phyloP scores from a whole-genome alignment of 2,888 invertebrate genomes.

The Heterodera filipjevi region DNA sequence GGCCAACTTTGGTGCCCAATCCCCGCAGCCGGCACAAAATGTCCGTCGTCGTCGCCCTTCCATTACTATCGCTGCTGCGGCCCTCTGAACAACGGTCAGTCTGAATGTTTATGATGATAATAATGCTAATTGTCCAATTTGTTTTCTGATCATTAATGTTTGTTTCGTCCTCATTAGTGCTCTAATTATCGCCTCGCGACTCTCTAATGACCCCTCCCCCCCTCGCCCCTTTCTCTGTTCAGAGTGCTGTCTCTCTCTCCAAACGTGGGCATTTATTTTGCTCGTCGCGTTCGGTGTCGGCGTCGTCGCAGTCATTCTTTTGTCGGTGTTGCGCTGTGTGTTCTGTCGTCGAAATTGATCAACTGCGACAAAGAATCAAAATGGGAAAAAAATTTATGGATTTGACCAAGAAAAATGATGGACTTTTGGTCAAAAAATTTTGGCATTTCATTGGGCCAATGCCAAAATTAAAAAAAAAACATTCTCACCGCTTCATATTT shows the following conservation, averaged over 20 bases:
- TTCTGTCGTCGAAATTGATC: slow-evolving; percentile 54
- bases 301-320: slow-evolving; percentile 52
- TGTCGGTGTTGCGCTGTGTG: slow-evolving; percentile 55
- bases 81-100: slow-evolving; percentile 49
- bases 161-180: slow-evolving; percentile 34
- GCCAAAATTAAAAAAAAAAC: no score
- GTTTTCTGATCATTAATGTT: neutral
- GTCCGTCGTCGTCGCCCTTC: slow-evolving; percentile 54
- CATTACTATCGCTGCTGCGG: slow-evolving; percentile 64
- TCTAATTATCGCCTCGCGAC: neutral
- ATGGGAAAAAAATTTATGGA: no score
- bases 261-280: slow-evolving; percentile 58
- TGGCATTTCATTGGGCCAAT: no score
- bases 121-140: no score
- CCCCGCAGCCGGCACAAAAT: slow-evolving; percentile 54
- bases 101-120: no score
- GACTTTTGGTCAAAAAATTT: no score
- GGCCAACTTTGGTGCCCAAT: slow-evolving; percentile 59
- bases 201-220: neutral
- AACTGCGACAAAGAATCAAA: no score
- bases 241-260: slow-evolving; percentile 25
- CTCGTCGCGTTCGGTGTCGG: slow-evolving; percentile 57
- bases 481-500: no score
- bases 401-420: no score
- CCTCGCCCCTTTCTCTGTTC: neutral